A percentile compares a stretch with the other conserved stretches of the same genome.
Evolutionary conservation across 2,113 vertebrate species (phyloP).

Genomic region (Protobothrops flavoviridis): DNA sequence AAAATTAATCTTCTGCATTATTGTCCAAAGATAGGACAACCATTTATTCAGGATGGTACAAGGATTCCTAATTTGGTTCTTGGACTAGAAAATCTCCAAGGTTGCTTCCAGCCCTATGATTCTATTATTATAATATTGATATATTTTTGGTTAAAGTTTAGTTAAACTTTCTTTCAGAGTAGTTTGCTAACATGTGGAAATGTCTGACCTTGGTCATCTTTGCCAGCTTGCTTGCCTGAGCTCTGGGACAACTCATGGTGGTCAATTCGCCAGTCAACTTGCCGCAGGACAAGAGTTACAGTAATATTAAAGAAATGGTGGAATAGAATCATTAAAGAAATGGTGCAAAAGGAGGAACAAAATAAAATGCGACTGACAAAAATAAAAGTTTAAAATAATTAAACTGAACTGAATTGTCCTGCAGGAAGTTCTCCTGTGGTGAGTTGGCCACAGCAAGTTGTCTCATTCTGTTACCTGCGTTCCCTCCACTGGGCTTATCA

Average conservation of each 20-base stretch:
- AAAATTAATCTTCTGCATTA: background rate
- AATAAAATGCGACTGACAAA: no score
- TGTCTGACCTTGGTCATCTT: background rate
- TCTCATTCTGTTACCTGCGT: background rate
- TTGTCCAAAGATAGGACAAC: background rate
- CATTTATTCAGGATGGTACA: background rate
- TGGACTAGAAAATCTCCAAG: background rate
- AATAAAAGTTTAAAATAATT: no score
- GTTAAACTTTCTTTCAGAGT: background rate
- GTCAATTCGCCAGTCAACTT: no score
- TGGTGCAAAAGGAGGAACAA: no score
- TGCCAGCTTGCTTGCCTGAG: background rate
- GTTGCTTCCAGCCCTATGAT: background rate
- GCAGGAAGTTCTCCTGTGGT: no score
- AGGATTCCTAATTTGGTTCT: background rate
- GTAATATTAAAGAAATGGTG: no score
- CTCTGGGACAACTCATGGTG: background rate
- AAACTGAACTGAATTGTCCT: no score
- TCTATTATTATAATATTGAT: background rate
- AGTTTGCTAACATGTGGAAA: background rate
- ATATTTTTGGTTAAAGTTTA: background rate
- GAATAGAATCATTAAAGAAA: no score
- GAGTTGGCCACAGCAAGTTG: no score
- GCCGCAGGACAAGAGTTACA: background rate
- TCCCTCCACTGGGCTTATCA: background rate